These are phyloP conservation scores for Cynopterus sphinx DNA, from an alignment of 2,797 vertebrate genomes.

Conservation along the genomic window DNA sequence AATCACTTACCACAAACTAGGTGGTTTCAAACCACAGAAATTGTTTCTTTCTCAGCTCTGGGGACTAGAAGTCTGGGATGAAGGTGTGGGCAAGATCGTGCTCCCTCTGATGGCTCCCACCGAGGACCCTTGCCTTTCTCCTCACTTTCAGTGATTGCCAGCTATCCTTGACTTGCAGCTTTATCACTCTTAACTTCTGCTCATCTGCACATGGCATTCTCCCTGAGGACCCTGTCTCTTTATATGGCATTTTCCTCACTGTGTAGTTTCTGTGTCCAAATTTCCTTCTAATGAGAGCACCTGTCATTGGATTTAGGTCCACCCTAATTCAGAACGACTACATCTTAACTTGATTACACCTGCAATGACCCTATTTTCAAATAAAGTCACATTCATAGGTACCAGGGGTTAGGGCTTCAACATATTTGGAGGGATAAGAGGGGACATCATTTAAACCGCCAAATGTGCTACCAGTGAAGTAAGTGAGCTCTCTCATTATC, in stretches of 20 bases:
- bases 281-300: background rate
- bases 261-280: background rate
- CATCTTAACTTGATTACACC: background rate
- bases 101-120: background rate
- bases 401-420: background rate
- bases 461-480: background rate
- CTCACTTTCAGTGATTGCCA: background rate
- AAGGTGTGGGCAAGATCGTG: background rate
- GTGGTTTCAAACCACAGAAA: no score
- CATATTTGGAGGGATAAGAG: background rate
- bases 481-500: background rate
- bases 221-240: background rate
- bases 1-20: background rate
- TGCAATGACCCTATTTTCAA: background rate
- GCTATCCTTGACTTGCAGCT: background rate
- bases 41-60: no score
- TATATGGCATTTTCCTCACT: background rate
- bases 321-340: background rate
- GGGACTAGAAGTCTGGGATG: no score
- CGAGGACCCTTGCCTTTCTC: background rate
- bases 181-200: background rate
- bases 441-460: background rate
- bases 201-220: background rate
- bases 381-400: background rate
- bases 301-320: background rate